Evolutionary conservation across 2,888 invertebrate genomes (phyloP).

Genomic region (Troglohyphantes excavatus): DNA sequence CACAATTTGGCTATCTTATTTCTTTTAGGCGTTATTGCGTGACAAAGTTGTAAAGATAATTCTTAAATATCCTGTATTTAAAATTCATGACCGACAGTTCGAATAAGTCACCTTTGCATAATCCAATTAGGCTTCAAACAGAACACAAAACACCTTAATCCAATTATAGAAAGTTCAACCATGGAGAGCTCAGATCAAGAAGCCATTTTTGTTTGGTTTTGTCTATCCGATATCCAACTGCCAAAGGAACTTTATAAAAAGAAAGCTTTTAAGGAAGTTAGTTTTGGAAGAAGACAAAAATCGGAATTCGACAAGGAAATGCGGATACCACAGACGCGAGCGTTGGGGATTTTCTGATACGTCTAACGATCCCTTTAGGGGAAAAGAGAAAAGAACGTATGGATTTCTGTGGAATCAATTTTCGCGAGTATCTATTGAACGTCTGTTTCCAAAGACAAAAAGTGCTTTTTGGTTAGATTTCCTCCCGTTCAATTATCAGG

Average conservation of each 20-base stretch:
- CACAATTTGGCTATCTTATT: no score
- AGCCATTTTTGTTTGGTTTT: background rate
- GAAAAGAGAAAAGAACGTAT: background rate
- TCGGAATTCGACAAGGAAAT: background rate
- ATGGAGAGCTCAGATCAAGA: no score
- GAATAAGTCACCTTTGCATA: no score
- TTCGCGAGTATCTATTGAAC: background rate
- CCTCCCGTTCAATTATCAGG: no score
- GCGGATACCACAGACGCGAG: background rate
- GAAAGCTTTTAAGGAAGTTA: background rate
- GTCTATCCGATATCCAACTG: background rate
- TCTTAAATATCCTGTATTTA: no score
- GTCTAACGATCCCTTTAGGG: background rate
- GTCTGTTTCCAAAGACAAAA: background rate
- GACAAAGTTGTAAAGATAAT: no score
- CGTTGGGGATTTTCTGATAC: background rate
- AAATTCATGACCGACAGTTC: no score
- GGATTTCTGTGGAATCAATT: constrained; percentile 7
- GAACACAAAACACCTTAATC: no score
- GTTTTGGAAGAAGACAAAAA: constrained; percentile 1
- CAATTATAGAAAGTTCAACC: no score
- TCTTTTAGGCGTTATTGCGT: no score
- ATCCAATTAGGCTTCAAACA: no score
- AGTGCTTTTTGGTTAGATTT: background rate
- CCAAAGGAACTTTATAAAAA: background rate